Conservation (phyloP, 2,113 vertebrate genomes). For the Apaloderma vittatum region DNA sequence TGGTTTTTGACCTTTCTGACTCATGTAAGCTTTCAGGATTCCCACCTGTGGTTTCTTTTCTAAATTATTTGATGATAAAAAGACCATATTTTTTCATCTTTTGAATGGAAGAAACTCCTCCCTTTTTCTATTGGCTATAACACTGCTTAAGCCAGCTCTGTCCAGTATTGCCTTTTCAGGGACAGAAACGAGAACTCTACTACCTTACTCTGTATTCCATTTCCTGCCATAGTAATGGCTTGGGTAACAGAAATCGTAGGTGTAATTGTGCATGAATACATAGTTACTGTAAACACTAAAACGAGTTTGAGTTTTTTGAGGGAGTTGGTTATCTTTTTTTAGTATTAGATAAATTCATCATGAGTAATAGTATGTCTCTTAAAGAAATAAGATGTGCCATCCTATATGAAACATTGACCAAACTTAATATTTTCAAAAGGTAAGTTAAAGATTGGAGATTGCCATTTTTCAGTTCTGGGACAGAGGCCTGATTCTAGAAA, state of each 20-base stretch:
- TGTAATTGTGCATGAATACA: neutral
- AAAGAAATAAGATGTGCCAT: neutral
- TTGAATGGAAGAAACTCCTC: slow-evolving; percentile 52
- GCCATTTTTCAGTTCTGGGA: neutral
- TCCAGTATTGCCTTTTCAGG: neutral
- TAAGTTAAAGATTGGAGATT: neutral
- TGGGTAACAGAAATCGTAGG: neutral
- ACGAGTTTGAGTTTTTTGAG: neutral
- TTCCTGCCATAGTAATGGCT: neutral
- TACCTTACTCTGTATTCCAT: neutral
- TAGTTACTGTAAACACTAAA: neutral
- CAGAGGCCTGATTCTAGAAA: neutral
- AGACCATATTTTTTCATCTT: slow-evolving; percentile 54
- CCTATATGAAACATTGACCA: neutral
- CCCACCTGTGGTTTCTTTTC: slow-evolving; percentile 68
- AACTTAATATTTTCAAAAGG: neutral
- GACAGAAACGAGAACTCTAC: neutral
- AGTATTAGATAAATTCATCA: neutral
- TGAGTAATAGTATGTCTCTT: neutral
- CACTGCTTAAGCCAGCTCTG: neutral
- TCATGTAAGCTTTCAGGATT: slow-evolving; percentile 65
- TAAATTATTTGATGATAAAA: slow-evolving; percentile 65
- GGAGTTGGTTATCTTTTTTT: neutral
- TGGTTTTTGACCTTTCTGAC: slow-evolving; percentile 70
- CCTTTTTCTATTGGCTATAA: neutral